Percentiles rank a stretch among this genome's conserved stretches.
These are phyloP conservation scores for Crenichthys baileyi DNA, from an alignment of 2,797 vertebrate species.

Conservation along the genomic window DNA sequence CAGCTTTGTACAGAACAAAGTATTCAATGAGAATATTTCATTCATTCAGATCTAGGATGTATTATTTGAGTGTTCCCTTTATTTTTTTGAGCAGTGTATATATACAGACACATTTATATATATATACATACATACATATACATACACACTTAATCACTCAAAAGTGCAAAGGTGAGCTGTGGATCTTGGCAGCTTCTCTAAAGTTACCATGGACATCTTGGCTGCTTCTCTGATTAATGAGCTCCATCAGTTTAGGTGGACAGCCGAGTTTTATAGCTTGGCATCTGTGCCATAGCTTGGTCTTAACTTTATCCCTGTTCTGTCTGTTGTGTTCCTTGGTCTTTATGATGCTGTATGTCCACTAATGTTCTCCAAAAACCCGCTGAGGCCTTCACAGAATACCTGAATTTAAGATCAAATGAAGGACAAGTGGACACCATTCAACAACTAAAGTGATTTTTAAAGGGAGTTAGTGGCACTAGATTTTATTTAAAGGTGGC, in stretches of 20 bases:
- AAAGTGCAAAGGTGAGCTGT: too few species aligned
- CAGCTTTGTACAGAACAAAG: too few species aligned
- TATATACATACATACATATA: too few species aligned
- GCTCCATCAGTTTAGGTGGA: conserved; percentile 39
- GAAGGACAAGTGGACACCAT: neutral
- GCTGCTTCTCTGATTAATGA: conserved; percentile 17
- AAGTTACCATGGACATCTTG: neutral
- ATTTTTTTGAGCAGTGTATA: too few species aligned
- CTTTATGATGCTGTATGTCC: neutral
- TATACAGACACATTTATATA: too few species aligned
- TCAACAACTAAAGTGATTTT: neutral
- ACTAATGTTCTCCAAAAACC: neutral
- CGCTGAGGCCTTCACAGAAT: neutral
- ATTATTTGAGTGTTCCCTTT: too few species aligned
- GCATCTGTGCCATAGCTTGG: neutral
- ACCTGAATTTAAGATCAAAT: neutral
- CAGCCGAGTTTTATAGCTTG: neutral
- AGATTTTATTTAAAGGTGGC: neutral
- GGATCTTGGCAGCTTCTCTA: too few species aligned
- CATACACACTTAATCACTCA: too few species aligned
- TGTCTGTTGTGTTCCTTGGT: neutral
- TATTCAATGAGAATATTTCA: too few species aligned
- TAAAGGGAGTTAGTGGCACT: neutral
- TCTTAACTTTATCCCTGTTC: neutral
- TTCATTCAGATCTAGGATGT: too few species aligned